Conservation (phyloP, 2,797 vertebrate genomes). For the Melanotaenia nigrans region DNA sequence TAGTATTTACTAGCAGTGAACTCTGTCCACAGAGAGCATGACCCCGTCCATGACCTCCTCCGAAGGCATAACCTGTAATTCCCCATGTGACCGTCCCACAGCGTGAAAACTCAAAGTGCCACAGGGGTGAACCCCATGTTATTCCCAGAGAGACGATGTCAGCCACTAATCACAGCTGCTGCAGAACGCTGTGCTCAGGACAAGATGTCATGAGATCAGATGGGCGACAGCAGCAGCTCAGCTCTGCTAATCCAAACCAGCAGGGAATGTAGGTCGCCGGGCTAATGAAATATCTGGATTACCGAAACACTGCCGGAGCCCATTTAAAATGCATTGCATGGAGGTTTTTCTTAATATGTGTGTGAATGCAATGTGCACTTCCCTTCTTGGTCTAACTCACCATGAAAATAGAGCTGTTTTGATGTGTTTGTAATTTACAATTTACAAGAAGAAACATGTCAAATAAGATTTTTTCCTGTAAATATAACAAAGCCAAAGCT, state of each 20-base stretch:
- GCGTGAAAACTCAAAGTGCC: constrained; percentile 17
- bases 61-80: constrained; percentile 17
- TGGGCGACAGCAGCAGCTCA: constrained; percentile 47
- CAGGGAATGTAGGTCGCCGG: constrained; percentile 54
- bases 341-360: constrained; percentile 22
- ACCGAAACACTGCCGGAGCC: constrained; percentile 36
- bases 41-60: constrained; percentile 8
- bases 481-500: too few relatives aligned
- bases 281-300: constrained; percentile 62
- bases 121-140: constrained; percentile 19
- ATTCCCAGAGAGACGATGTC: constrained; percentile 23
- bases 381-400: constrained; percentile 2
- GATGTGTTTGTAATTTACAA: neutral
- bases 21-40: constrained; percentile 4
- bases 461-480: too few relatives aligned
- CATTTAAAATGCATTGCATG: constrained; percentile 33
- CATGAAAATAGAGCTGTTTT: constrained; percentile 4
- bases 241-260: constrained; percentile 52
- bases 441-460: too few relatives aligned
- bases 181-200: constrained; percentile 18
- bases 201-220: constrained; percentile 38
- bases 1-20: too few relatives aligned
- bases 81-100: neutral
- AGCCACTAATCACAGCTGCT: constrained; percentile 33
- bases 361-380: constrained; percentile 8